Percentiles rank a stretch among this genome's conserved stretches.
phyloP scores from a whole-genome alignment of 2,888 invertebrate species.

The Eurytoma californica region DNA sequence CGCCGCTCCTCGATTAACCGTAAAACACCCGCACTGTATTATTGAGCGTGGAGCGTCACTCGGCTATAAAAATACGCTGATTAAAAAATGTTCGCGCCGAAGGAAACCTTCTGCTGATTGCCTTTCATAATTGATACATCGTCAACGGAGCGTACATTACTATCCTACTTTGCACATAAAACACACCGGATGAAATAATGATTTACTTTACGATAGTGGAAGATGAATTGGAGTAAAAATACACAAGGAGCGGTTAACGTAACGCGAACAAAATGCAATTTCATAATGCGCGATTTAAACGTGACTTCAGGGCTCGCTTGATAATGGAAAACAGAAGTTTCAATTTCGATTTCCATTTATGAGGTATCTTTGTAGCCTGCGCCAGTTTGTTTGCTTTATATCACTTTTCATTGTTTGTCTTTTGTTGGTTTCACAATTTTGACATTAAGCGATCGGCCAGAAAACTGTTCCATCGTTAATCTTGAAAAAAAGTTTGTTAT shows the following conservation, averaged over 20 bases:
- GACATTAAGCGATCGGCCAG: too few relatives aligned
- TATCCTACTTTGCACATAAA: too few relatives aligned
- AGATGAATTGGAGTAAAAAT: not conserved
- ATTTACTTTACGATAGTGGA: too few relatives aligned
- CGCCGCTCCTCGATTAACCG: too few relatives aligned
- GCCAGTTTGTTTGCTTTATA: constrained; percentile 45
- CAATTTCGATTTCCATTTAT: constrained; percentile 51
- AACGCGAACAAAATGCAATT: constrained; percentile 26
- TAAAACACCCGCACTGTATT: too few relatives aligned
- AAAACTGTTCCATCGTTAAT: too few relatives aligned
- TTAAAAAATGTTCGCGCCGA: constrained; percentile 20
- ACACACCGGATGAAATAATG: too few relatives aligned
- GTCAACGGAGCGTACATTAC: too few relatives aligned
- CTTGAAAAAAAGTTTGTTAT: too few relatives aligned
- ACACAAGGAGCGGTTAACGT: not conserved
- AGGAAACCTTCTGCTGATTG: constrained; percentile 33
- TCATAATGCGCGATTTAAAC: constrained; percentile 49
- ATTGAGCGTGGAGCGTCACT: not conserved
- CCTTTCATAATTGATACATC: constrained; percentile 27
- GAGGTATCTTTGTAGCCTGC: constrained; percentile 49
- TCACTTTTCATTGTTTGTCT: constrained; percentile 42
- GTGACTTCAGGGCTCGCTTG: constrained; percentile 47
- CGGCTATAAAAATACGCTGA: not conserved
- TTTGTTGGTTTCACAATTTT: not conserved
- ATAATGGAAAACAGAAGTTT: constrained; percentile 25